Percentiles rank a stretch among this genome's conserved stretches.
These are phyloP conservation scores for Piliocolobus tephrosceles DNA, from an alignment of 2,113 vertebrate species.

Conservation along the genomic window DNA sequence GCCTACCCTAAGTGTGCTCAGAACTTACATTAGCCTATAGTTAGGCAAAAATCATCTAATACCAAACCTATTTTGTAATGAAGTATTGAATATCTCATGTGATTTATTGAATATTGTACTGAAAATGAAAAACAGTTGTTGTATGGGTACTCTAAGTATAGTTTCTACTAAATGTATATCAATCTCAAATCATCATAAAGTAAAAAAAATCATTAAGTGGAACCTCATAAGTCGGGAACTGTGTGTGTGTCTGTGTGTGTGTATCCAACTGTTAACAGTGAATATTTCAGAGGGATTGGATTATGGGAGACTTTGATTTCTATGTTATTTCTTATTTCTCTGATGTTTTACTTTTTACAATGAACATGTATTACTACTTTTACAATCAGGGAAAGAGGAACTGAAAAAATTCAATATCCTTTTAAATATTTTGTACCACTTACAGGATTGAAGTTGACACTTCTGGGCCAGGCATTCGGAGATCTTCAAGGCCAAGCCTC, in stretches of 20 bases:
- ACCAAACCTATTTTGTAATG: neutral
- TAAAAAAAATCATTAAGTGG: neutral
- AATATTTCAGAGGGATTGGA: neutral
- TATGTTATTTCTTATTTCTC: constrained; percentile 54
- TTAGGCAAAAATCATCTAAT: neutral
- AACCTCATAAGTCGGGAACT: neutral
- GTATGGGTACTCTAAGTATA: neutral
- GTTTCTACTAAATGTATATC: neutral
- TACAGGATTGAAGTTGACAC: neutral
- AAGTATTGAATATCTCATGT: neutral
- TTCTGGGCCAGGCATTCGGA: neutral
- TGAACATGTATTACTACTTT: neutral
- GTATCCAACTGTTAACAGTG: neutral
- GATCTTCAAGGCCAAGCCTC: neutral
- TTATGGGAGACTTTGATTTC: constrained; percentile 12
- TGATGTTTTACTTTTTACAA: neutral
- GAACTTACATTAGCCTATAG: neutral
- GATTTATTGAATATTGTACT: neutral
- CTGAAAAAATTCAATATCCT: neutral
- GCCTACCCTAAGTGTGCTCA: neutral
- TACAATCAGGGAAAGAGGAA: constrained; percentile 6
- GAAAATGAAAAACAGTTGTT: neutral
- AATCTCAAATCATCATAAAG: neutral
- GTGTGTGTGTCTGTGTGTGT: neutral
- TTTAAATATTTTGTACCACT: neutral